Conservation (phyloP, 2,888 invertebrate species). For the Liodrosophila aerea region DNA sequence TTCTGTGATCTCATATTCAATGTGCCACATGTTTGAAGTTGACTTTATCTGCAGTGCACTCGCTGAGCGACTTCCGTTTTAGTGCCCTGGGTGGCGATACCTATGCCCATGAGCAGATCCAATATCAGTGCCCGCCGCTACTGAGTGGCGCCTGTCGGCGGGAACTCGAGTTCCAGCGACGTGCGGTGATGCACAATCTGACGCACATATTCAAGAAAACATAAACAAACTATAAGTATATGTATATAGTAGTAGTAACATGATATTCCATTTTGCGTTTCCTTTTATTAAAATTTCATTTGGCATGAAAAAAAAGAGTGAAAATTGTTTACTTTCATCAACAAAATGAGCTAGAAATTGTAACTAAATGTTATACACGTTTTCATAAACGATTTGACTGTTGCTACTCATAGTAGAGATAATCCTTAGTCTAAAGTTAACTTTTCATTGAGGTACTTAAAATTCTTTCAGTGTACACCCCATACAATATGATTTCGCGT, state of each 20-base stretch:
- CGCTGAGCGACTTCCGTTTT: conserved; percentile 86
- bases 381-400: too few relatives aligned
- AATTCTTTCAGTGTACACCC: neutral
- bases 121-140: conserved; percentile 86
- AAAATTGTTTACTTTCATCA: neutral
- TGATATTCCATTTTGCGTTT: too few relatives aligned
- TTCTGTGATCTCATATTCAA: conserved; percentile 35
- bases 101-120: conserved; percentile 84
- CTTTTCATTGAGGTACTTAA: conserved; percentile 11
- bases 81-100: conserved; percentile 83
- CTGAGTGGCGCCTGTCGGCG: conserved; percentile 84
- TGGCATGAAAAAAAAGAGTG: too few relatives aligned
- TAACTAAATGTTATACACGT: neutral
- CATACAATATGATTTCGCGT: neutral
- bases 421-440: neutral
- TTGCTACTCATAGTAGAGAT: too few relatives aligned
- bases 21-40: neutral
- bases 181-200: conserved; percentile 81
- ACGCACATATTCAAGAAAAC: conserved; percentile 69
- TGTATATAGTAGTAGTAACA: too few relatives aligned
- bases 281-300: neutral
- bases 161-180: conserved; percentile 83
- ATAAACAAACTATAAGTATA: conserved; percentile 3
- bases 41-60: conserved; percentile 83
- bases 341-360: neutral